Evolutionary conservation across 2,113 vertebrate genomes (phyloP).

Genomic region (Austrofundulus limnaeus): DNA sequence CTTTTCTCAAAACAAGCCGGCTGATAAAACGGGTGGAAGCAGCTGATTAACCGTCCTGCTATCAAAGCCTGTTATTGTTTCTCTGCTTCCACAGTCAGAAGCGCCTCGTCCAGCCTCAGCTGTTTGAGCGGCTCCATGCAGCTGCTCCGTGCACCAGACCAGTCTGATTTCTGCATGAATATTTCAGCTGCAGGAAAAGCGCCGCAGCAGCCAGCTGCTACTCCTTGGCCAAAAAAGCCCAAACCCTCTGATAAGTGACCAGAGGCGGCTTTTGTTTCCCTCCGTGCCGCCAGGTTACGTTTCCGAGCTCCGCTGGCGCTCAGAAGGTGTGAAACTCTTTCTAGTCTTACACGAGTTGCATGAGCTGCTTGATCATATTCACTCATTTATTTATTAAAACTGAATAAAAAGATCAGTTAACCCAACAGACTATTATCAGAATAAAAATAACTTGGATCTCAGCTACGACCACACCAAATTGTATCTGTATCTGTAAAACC

Average conservation of each 20-base stretch:
- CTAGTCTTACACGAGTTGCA: background rate
- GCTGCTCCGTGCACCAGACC: slow-evolving; percentile 15
- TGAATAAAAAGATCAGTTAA: background rate
- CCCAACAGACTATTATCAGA: too few species aligned
- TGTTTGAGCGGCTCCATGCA: background rate
- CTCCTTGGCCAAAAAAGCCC: slow-evolving; percentile 17
- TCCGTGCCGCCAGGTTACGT: slow-evolving; percentile 38
- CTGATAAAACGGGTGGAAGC: slow-evolving; percentile 15
- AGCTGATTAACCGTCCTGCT: slow-evolving; percentile 4
- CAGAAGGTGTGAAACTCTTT: slow-evolving; percentile 32
- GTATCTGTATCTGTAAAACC: too few species aligned
- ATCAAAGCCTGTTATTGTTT: background rate
- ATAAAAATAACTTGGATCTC: too few species aligned
- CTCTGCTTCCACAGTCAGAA: slow-evolving; percentile 1
- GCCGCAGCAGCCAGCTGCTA: slow-evolving; percentile 25
- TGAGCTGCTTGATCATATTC: background rate
- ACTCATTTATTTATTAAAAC: background rate
- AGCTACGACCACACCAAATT: too few species aligned
- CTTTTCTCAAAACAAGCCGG: slow-evolving; percentile 5
- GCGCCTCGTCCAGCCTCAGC: too few species aligned
- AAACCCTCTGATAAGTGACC: slow-evolving; percentile 19
- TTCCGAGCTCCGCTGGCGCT: background rate
- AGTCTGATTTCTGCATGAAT: slow-evolving; percentile 59
- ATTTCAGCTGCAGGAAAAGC: slow-evolving; percentile 54
- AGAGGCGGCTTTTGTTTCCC: slow-evolving; percentile 8